Base-by-base conservation (phyloP, 2,888 invertebrate species). In the Drosophila yooni region DNA sequence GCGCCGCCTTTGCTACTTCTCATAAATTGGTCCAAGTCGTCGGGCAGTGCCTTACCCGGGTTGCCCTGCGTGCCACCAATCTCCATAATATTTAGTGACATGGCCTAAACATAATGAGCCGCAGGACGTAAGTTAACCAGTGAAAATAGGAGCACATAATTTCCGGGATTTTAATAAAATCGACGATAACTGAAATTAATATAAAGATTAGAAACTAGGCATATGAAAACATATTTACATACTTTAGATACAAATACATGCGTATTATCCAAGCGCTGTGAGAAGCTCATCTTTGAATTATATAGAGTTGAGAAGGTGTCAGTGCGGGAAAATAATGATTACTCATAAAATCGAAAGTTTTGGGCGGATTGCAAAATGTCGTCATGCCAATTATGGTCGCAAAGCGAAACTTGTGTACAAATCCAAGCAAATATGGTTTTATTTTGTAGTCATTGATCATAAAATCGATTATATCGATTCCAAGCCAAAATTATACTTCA, bases 41-140 rank as follows among this genome's bases (percentile, higher is more conserved):
- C 54, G 2, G 91, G 84, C 36, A 92, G 38, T 7, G 88, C 80
- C 36, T 88, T 77, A 1, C 91, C 76, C 0, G 63, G 70, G 18
- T 43, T 51, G 18, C 92, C 84, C 61, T 93, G 93, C 80, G 92
- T 66, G n/a, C 92, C 93, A 1, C 90, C 92, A 13, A 93, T 81
- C 73, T 90, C 90, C 10, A 92, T 89, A 0, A 92, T 74, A 76
- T 91, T 91, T 7, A 91, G 91, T 2, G 91, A 90, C 13, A 91
- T 21, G 6, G 91, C 80, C 36, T 91, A 84, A 13, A 90, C 80
- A 68, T 78, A 91, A 56, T 90, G 85, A 0, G 90, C 74, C 2
- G 87, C 80, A 3, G 89, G 88, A 80, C 92, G 83, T 4, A 88
- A 81, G 75, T 92, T 92, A 3, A 92, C 83, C 29, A 93, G 64